These are phyloP conservation scores for Ophioninae sp. DNA, from an alignment of 2,888 invertebrate genomes.

Conservation along the genomic window DNA sequence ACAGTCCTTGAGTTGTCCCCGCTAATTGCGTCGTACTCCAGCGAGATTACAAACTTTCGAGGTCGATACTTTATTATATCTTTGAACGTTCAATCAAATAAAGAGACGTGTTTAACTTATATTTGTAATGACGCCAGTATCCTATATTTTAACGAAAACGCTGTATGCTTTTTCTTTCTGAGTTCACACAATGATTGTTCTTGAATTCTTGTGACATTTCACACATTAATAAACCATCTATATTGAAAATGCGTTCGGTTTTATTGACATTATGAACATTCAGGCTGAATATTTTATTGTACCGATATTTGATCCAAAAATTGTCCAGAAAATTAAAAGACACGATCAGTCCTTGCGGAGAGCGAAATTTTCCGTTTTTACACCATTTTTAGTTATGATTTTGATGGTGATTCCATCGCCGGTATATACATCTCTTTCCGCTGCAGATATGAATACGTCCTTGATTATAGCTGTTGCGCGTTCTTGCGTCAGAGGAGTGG, in stretches of 20 bases:
- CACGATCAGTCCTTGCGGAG: conserved; percentile 92
- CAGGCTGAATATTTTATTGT: conserved; percentile 6
- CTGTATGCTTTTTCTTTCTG: conserved; percentile 38
- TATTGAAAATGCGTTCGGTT: background rate
- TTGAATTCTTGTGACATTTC: conserved; percentile 34
- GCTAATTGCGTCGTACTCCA: background rate
- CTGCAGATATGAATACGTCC: conserved; percentile 98
- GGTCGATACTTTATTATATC: background rate
- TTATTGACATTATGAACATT: background rate
- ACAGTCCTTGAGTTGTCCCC: conserved; percentile 1
- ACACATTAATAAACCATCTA: conserved; percentile 37
- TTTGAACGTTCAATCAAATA: background rate
- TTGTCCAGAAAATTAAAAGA: conserved; percentile 43
- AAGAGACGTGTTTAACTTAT: background rate
- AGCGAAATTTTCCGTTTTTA: conserved; percentile 87
- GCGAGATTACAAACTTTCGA: background rate
- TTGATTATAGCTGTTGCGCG: conserved; percentile 93
- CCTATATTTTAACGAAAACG: conserved; percentile 1
- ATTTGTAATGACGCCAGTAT: background rate
- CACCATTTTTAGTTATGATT: conserved; percentile 93
- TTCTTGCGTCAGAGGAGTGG: conserved; percentile 87
- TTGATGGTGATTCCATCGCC: conserved; percentile 95
- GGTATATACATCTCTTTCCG: conserved; percentile 98
- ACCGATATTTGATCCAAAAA: conserved; percentile 4
- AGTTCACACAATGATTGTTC: conserved; percentile 41